Percentiles rank a stretch among this genome's conserved stretches.
Evolutionary conservation across 2,888 invertebrate genomes (phyloP).

Genomic region (Trichopria drosophilae): DNA sequence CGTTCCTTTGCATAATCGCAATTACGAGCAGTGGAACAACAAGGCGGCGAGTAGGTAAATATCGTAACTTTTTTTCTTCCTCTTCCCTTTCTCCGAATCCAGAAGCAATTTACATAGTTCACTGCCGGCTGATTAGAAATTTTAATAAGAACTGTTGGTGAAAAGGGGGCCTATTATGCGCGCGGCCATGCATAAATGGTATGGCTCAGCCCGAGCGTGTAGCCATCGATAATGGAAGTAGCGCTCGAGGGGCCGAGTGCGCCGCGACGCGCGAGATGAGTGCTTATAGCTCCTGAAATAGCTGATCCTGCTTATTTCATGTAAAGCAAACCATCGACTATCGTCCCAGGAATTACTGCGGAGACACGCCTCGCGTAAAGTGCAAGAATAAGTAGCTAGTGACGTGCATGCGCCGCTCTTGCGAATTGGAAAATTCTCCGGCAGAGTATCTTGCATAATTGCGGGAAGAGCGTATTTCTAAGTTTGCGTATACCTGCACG

Average conservation of each 20-base stretch:
- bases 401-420: no score
- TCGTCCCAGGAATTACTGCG: conserved; percentile 30
- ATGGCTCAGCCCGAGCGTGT: conserved; percentile 37
- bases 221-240: conserved; percentile 39
- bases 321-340: conserved; percentile 29
- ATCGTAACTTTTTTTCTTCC: conserved; percentile 9
- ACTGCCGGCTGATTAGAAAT: conserved; percentile 61
- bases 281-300: conserved; percentile 32
- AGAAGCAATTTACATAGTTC: conserved; percentile 28
- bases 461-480: no score
- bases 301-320: conserved; percentile 40
- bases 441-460: no score
- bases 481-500: no score
- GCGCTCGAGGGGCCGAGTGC: conserved; percentile 12
- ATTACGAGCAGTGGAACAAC: no score
- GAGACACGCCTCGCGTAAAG: no score
- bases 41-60: conserved; percentile 17
- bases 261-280: conserved; percentile 19
- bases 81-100: neutral
- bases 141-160: conserved; percentile 59
- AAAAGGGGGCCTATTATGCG: conserved; percentile 40
- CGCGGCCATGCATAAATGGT: conserved; percentile 43
- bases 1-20: no score
- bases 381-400: no score
- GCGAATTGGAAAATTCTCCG: no score